Evolutionary conservation across 2,888 invertebrate genomes (phyloP), one percentile per base, ranked within the genome.

Genomic region (Agrochola macilenta): DNA sequence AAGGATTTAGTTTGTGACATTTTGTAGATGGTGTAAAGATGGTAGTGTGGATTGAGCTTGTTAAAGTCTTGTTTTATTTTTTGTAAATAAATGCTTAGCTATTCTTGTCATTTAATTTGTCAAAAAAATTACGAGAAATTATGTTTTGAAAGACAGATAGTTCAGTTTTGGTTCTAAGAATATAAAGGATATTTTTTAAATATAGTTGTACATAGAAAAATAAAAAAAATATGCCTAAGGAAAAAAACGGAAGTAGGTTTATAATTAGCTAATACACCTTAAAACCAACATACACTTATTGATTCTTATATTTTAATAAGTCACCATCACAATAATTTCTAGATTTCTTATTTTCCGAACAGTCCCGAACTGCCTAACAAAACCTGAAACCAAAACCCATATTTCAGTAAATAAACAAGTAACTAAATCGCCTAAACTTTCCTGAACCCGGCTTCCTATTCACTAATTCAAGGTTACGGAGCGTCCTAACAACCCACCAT

Each of bases 1-100:
- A 87, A 87, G 88, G 88, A 63, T 65, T 49, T 46, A 5, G 17
- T 26, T 49, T n/a, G 23, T 49, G 8, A 30, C 14, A 30, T 23
- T 39, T 30, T 57, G 49, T 58, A 14, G 9, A 68, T 23, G 7
- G 17, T n/a, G n/a, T 23, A 57, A 30, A n/a, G 8, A 49, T 5
- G 2, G 8, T n/a, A 54, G 4, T 64, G 7, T 43, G 17, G 23
- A 30, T 11, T 49, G 20, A 30, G 9, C 7, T 46, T 12, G 3
- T 1, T 11, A n/a, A 43, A 14, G 4, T 17, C 8, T 12, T 20
- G 35, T 52, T 73, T 17, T 5, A 9, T 20, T 23, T 3, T 8
- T 69, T 9, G 11, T 49, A 17, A 7, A 66, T 20, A 14, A 4
- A 20, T 64, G 17, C 4, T 9, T 2, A 2, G 23, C 14, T 43